phyloP scores from a whole-genome alignment of 1,140 invertebrate species.

The Dinoponera quadriceps region DNA sequence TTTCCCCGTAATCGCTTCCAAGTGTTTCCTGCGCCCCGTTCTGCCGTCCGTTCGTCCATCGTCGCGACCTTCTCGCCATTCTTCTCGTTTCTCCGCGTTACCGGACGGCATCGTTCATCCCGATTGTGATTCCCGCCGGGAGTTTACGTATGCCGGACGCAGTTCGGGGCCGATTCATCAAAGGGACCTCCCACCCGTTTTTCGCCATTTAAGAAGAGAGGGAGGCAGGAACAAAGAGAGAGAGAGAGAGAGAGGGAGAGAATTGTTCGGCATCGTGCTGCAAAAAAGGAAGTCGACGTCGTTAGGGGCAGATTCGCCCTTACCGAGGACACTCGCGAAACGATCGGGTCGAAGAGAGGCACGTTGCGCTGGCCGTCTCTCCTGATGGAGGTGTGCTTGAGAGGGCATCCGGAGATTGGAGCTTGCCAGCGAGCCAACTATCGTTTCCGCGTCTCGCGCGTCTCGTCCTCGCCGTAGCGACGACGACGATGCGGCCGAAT shows the following conservation, averaged over 20 bases:
- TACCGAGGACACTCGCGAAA: conserved; percentile 19
- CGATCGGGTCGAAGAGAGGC: conserved; percentile 31
- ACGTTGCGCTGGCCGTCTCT: not conserved
- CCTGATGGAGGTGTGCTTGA: conserved; percentile 49
- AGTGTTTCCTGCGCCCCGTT: conserved; percentile 41
- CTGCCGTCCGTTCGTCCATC: not conserved
- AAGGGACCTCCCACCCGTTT: conserved; percentile 61
- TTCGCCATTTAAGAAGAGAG: conserved; percentile 64
- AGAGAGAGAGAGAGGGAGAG: not conserved
- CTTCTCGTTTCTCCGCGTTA: conserved; percentile 42
- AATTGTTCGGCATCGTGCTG: too few relatives aligned
- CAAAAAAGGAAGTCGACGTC: conserved; percentile 40
- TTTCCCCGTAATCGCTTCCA: conserved; percentile 1
- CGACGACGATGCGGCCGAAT: conserved; percentile 41
- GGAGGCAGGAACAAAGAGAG: not conserved
- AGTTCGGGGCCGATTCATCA: conserved; percentile 76
- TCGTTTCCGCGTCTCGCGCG: conserved; percentile 60
- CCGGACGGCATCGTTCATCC: conserved; percentile 65
- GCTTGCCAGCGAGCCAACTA: conserved; percentile 76
- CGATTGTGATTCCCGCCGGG: conserved; percentile 23
- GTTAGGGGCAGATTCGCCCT: conserved; percentile 48
- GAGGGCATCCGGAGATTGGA: conserved; percentile 75
- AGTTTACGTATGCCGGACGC: conserved; percentile 75
- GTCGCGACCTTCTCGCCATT: conserved; percentile 16
- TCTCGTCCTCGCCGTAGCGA: conserved; percentile 46